These are phyloP conservation scores for Sardinella longiceps DNA, from an alignment of 2,797 vertebrate genomes.

Conservation along the genomic window DNA sequence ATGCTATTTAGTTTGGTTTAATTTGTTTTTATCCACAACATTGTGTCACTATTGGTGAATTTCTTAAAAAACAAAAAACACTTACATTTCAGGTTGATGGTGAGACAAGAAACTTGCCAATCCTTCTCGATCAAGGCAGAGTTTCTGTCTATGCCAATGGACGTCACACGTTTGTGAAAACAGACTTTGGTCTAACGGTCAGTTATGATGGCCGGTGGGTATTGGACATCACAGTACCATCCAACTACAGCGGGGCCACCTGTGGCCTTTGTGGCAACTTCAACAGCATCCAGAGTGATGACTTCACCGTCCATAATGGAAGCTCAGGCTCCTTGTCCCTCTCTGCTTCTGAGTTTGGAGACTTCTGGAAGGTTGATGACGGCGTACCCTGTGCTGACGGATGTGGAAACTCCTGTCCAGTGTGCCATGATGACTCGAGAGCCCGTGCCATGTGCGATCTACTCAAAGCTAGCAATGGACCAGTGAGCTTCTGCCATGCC, in stretches of 20 bases:
- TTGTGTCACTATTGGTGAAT: background rate
- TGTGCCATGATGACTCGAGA: constrained; percentile 29
- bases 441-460: constrained; percentile 65
- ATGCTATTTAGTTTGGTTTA: background rate
- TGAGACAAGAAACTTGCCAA: constrained; percentile 65
- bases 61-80: background rate
- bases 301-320: constrained; percentile 65
- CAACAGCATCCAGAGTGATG: constrained; percentile 72
- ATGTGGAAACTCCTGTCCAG: constrained; percentile 57
- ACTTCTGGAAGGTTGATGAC: constrained; percentile 66
- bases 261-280: constrained; percentile 84
- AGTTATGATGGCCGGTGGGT: constrained; percentile 67
- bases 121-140: constrained; percentile 59
- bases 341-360: constrained; percentile 43
- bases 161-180: constrained; percentile 57
- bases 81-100: constrained; percentile 63
- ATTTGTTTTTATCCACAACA: too few species aligned
- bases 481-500: constrained; percentile 72
- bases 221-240: constrained; percentile 70
- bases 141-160: constrained; percentile 72
- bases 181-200: constrained; percentile 71
- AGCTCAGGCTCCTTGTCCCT: constrained; percentile 28
- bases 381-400: constrained; percentile 64
- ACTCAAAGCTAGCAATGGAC: constrained; percentile 64
- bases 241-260: constrained; percentile 63